These are phyloP conservation scores for Drosophila eohydei DNA, from an alignment of 2,888 invertebrate species.

Conservation along the genomic window DNA sequence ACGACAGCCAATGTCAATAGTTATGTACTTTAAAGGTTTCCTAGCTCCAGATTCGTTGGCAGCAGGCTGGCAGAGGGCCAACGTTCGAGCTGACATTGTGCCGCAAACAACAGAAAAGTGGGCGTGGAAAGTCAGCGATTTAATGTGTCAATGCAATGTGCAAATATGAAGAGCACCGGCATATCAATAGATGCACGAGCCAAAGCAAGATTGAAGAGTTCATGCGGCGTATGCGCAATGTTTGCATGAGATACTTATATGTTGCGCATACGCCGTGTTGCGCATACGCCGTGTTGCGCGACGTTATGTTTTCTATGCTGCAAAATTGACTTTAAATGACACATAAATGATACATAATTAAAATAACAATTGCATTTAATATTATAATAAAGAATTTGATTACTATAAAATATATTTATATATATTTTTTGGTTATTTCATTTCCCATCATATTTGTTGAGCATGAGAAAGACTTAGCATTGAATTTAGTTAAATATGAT, in stretches of 20 bases:
- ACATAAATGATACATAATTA: neutral
- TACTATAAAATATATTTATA: neutral
- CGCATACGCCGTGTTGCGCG: constrained; percentile 29
- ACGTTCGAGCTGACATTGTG: constrained; percentile 59
- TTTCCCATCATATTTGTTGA: neutral
- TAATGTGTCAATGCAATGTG: constrained; percentile 68
- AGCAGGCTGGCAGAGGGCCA: constrained; percentile 3
- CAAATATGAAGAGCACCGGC: constrained; percentile 38
- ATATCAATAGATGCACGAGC: constrained; percentile 53
- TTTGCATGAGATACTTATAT: neutral
- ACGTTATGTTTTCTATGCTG: too few species aligned
- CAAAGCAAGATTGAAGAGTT: constrained; percentile 10
- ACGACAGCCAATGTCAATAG: constrained; percentile 77
- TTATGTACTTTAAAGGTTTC: constrained; percentile 78
- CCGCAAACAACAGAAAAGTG: constrained; percentile 25
- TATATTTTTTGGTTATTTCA: neutral
- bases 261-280: constrained; percentile 39
- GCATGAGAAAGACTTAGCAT: neutral
- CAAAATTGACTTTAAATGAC: neutral
- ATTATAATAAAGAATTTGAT: neutral
- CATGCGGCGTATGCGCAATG: constrained; percentile 50
- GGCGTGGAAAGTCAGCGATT: constrained; percentile 51
- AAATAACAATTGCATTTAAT: neutral
- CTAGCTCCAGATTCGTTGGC: constrained; percentile 22
- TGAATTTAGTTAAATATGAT: neutral